These are phyloP conservation scores for Urocitellus parryii DNA, from an alignment of 2,113 vertebrate genomes.

Conservation along the genomic window DNA sequence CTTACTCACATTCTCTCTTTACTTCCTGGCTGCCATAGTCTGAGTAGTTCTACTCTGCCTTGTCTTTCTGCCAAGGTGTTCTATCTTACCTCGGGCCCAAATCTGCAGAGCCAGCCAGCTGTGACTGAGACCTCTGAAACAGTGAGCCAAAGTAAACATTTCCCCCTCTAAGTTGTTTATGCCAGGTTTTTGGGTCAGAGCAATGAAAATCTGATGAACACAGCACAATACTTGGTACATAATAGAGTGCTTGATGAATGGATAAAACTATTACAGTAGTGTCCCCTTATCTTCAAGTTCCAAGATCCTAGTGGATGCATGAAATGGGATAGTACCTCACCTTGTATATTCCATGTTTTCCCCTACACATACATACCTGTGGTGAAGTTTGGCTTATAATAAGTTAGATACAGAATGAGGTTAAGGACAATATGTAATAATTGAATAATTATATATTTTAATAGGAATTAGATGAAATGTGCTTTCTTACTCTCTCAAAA, in stretches of 20 bases:
- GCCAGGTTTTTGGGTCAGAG: too few relatives aligned
- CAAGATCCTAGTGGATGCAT: not conserved
- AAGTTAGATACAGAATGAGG: not conserved
- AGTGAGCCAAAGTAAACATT: too few relatives aligned
- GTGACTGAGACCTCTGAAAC: too few relatives aligned
- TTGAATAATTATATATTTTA: not conserved
- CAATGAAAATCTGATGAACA: too few relatives aligned
- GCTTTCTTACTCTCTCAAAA: not conserved
- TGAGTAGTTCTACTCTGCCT: too few relatives aligned
- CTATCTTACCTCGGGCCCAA: too few relatives aligned
- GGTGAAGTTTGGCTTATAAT: not conserved
- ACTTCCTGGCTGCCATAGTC: too few relatives aligned
- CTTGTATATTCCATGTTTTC: not conserved
- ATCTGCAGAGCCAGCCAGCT: too few relatives aligned
- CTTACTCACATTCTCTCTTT: too few relatives aligned
- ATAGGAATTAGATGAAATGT: not conserved
- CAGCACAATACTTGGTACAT: not conserved
- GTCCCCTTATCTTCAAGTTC: not conserved
- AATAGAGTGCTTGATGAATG: not conserved
- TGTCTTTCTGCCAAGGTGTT: too few relatives aligned
- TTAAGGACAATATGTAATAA: not conserved
- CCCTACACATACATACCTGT: not conserved
- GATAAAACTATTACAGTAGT: not conserved
- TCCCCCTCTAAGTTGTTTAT: too few relatives aligned
- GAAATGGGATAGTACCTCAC: not conserved